Evolutionary conservation across 2,888 invertebrate genomes (phyloP).

Genomic region (Erebia palarica): DNA sequence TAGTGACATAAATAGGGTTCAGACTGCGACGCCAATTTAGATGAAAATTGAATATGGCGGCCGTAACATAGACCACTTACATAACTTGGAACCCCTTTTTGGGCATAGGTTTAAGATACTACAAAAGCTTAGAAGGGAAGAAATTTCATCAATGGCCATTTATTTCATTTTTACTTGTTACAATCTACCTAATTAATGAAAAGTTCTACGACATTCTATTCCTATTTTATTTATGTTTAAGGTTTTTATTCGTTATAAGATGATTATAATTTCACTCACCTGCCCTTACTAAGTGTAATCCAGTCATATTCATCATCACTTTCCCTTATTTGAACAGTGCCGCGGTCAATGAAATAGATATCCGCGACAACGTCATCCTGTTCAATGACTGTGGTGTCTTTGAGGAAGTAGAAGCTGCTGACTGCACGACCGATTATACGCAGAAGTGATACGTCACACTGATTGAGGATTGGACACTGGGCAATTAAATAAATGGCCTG

Average conservation of each 20-base stretch:
- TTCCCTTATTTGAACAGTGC: constrained; percentile 50
- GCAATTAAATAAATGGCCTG: background rate
- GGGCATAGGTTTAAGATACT: background rate
- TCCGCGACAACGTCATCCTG: constrained; percentile 58
- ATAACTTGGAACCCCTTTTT: background rate
- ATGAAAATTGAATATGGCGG: too few relatives aligned
- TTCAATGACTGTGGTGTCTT: constrained; percentile 55
- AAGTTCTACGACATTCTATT: background rate
- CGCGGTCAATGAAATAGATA: constrained; percentile 64
- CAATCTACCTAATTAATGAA: too few relatives aligned
- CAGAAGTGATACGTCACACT: constrained; percentile 59
- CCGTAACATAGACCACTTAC: background rate
- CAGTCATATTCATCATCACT: constrained; percentile 1
- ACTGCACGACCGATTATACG: constrained; percentile 65
- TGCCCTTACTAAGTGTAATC: constrained; percentile 54
- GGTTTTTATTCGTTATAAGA: background rate
- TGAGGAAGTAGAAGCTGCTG: constrained; percentile 59
- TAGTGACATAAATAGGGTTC: too few relatives aligned
- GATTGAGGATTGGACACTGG: constrained; percentile 64
- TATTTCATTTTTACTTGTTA: background rate
- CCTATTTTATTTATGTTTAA: background rate
- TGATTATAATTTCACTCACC: constrained; percentile 47
- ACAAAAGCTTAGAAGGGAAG: too few relatives aligned
- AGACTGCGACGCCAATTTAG: too few relatives aligned
- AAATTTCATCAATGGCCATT: background rate